These are phyloP conservation scores for Steatornis caripensis DNA, from an alignment of 2,113 vertebrate genomes.

Conservation along the genomic window DNA sequence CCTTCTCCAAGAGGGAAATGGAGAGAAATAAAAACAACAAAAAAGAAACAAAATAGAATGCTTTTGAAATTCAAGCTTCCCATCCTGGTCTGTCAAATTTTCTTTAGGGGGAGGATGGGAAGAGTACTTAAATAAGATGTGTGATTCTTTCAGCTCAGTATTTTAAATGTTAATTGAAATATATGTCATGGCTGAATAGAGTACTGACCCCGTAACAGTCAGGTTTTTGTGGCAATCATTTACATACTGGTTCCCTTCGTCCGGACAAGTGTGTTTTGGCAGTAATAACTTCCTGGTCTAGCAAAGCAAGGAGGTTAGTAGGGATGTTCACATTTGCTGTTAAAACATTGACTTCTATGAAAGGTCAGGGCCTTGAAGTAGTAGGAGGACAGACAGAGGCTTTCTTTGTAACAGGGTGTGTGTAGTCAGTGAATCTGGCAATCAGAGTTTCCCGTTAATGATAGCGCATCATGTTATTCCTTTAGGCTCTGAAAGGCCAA, in stretches of 20 bases:
- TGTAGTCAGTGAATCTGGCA: not conserved
- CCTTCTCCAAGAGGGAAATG: not conserved
- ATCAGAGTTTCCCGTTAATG: fast-evolving
- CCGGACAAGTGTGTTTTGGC: not conserved
- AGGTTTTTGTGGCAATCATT: not conserved
- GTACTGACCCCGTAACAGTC: fast-evolving
- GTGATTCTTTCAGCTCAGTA: not conserved
- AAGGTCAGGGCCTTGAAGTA: not conserved
- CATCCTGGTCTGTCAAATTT: not conserved
- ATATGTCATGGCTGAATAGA: not conserved
- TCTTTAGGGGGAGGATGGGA: not conserved
- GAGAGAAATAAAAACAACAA: not conserved
- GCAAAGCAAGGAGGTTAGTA: not conserved
- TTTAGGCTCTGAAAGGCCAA: not conserved
- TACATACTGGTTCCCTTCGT: not conserved
- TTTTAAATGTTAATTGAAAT: not conserved
- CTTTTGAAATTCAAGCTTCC: not conserved
- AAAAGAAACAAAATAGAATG: not conserved
- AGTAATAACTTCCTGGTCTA: not conserved
- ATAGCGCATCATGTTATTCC: fast-evolving
- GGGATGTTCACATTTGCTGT: not conserved
- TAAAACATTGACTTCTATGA: not conserved
- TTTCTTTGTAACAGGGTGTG: not conserved
- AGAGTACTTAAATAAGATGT: not conserved
- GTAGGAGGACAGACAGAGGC: not conserved